These are phyloP conservation scores for Oxyura jamaicensis DNA, from an alignment of 2,113 vertebrate species.

Conservation along the genomic window DNA sequence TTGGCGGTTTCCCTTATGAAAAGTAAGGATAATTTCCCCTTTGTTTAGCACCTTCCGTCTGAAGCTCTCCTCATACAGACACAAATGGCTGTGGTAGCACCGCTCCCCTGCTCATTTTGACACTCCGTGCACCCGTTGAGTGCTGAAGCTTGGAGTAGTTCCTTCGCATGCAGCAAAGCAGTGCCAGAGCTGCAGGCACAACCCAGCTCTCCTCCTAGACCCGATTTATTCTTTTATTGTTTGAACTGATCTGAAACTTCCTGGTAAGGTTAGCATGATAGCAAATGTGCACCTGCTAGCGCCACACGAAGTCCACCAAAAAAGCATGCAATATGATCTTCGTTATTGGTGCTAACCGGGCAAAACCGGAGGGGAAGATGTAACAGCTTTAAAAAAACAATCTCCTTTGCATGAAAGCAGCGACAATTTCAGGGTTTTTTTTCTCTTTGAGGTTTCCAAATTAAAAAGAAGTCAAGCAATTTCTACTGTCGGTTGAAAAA, in stretches of 20 bases:
- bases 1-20: neutral
- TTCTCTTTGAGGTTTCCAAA: neutral
- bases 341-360: neutral
- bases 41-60: neutral
- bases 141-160: neutral
- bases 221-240: neutral
- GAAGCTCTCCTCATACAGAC: neutral
- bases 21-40: constrained; percentile 1
- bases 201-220: neutral
- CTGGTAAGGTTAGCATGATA: neutral
- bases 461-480: neutral
- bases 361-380: neutral
- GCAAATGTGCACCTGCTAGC: rapidly evolving
- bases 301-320: neutral
- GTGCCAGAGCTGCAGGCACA: neutral
- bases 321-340: neutral
- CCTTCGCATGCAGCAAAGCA: neutral
- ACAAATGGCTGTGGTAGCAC: neutral
- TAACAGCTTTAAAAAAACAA: neutral
- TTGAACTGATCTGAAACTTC: neutral
- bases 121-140: neutral
- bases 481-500: neutral
- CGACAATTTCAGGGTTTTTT: neutral
- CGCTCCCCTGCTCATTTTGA: neutral
- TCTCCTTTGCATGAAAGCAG: neutral